phyloP scores from a whole-genome alignment of 2,113 vertebrate species.

The Polypterus bichir region DNA sequence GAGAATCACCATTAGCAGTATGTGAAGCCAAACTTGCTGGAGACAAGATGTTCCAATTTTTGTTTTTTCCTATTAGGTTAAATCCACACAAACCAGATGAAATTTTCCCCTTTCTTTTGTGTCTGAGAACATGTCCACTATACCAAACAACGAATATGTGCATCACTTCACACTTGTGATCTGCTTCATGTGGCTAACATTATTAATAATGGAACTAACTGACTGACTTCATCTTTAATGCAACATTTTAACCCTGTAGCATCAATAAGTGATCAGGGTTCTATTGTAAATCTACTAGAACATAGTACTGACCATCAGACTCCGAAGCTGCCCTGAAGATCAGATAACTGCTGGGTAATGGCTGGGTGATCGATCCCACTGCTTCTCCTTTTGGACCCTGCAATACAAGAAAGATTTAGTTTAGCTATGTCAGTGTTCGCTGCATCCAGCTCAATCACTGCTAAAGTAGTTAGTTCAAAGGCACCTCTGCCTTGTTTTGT shows the following conservation, averaged over 20 bases:
- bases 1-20: too few relatives aligned
- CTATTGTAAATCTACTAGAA: slow-evolving; percentile 14
- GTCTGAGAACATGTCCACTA: too few relatives aligned
- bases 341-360: slow-evolving; percentile 92
- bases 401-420: slow-evolving; percentile 13
- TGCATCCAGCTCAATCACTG: too few relatives aligned
- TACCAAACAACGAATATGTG: not conserved
- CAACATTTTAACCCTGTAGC: not conserved
- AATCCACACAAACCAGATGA: too few relatives aligned
- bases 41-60: too few relatives aligned
- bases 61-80: too few relatives aligned
- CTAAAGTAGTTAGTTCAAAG: too few relatives aligned
- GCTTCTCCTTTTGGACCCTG: slow-evolving; percentile 97
- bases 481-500: too few relatives aligned
- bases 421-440: not conserved
- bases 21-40: too few relatives aligned
- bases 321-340: slow-evolving; percentile 93
- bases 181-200: slow-evolving; percentile 9
- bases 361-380: slow-evolving; percentile 94
- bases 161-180: not conserved
- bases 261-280: not conserved
- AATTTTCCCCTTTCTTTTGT: too few relatives aligned
- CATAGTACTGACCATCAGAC: slow-evolving; percentile 74
- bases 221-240: too few relatives aligned
- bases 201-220: not conserved